These are phyloP conservation scores for Eretmocerus hayati DNA, from an alignment of 2,888 invertebrate genomes.

Conservation along the genomic window DNA sequence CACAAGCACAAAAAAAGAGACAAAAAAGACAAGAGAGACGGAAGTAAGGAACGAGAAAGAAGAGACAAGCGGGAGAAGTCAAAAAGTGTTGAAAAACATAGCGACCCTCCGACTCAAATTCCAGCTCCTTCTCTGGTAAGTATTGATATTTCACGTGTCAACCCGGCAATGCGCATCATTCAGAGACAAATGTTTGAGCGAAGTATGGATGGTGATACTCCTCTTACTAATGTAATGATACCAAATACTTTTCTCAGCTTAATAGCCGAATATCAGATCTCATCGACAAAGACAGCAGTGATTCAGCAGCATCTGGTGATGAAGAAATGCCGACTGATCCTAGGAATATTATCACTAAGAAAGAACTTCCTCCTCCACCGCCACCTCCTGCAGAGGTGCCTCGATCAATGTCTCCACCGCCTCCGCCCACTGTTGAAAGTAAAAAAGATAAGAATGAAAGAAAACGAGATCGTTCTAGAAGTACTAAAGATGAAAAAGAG, in stretches of 20 bases:
- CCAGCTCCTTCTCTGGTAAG: slow-evolving; percentile 16
- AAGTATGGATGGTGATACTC: too few relatives aligned
- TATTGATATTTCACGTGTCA: too few relatives aligned
- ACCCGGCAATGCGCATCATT: too few relatives aligned
- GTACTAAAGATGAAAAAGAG: slow-evolving; percentile 48
- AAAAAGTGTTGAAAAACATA: slow-evolving; percentile 37
- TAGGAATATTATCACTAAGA: slow-evolving; percentile 21
- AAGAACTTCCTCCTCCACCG: slow-evolving; percentile 21
- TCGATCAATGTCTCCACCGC: slow-evolving; percentile 42
- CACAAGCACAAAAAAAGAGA: slow-evolving; percentile 54
- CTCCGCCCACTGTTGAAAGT: slow-evolving; percentile 26
- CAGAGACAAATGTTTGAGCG: too few relatives aligned
- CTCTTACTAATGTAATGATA: too few relatives aligned
- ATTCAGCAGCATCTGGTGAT: slow-evolving; percentile 37
- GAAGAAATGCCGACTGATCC: slow-evolving; percentile 36
- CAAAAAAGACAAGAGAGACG: slow-evolving; percentile 58
- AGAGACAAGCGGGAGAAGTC: slow-evolving; percentile 41
- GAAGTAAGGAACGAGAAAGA: slow-evolving; percentile 56
- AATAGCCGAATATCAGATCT: slow-evolving; percentile 4
- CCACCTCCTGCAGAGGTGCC: slow-evolving; percentile 24
- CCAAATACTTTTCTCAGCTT: background rate
- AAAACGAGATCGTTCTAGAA: slow-evolving; percentile 46
- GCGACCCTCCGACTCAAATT: slow-evolving; percentile 43
- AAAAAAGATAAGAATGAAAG: slow-evolving; percentile 43
- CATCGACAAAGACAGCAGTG: slow-evolving; percentile 39